Evolutionary conservation across 92 coral and sea anemone species (phyloP).

Genomic region (Zoanthus sociatus): DNA sequence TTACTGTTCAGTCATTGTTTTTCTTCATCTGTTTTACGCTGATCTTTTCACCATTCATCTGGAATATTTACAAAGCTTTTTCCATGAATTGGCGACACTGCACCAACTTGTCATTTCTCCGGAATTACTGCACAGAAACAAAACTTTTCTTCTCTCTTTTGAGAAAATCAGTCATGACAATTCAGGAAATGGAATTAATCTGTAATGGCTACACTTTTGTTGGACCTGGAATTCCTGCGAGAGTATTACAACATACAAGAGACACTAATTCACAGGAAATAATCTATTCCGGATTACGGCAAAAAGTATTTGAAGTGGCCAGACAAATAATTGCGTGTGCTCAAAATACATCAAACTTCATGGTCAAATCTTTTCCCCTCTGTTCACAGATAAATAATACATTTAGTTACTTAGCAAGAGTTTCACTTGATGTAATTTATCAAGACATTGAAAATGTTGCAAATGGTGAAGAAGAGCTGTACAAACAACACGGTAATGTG

Average conservation of each 20-base stretch:
- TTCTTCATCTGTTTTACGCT: background rate
- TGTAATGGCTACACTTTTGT: constrained; percentile 83
- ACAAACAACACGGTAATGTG: constrained; percentile 19
- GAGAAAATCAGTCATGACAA: constrained; percentile 75
- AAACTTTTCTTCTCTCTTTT: constrained; percentile 56
- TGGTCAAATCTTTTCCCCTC: constrained; percentile 58
- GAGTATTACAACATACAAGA: constrained; percentile 36
- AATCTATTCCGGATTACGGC: constrained; percentile 73
- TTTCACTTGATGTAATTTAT: constrained; percentile 29
- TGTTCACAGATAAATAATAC: constrained; percentile 58
- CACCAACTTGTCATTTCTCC: constrained; percentile 49
- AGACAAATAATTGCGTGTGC: constrained; percentile 48
- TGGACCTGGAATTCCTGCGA: constrained; percentile 64
- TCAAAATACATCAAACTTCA: constrained; percentile 45
- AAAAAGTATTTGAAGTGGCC: constrained; percentile 57
- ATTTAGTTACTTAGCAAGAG: constrained; percentile 70
- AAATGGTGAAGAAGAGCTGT: background rate
- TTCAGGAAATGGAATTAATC: constrained; percentile 91
- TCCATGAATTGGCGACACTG: constrained; percentile 41
- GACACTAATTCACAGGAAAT: constrained; percentile 34
- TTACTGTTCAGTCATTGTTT: constrained; percentile 2
- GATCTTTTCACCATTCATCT: background rate
- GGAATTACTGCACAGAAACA: constrained; percentile 46
- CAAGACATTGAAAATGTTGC: background rate
- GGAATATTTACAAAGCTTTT: constrained; percentile 8